Conservation (phyloP, 1,140 invertebrate genomes). For the Brachystomella parvula region DNA sequence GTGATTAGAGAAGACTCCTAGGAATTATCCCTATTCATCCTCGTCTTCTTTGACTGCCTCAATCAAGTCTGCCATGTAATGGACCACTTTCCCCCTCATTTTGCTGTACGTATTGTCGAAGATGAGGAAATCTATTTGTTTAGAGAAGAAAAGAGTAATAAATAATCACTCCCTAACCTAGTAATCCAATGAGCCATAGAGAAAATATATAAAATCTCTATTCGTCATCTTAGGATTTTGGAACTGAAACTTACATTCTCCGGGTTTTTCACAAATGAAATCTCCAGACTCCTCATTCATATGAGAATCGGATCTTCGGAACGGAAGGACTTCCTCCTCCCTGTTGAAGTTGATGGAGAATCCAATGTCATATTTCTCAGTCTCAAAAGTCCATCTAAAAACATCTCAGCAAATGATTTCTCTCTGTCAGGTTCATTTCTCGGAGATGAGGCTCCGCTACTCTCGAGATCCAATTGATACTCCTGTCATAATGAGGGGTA, state of each 20-base stretch:
- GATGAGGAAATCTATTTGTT: neutral
- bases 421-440: too few species aligned
- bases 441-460: too few species aligned
- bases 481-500: neutral
- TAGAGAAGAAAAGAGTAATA: neutral
- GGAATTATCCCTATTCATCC: neutral
- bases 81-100: neutral
- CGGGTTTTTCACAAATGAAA: neutral
- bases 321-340: neutral
- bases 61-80: neutral
- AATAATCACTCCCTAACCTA: neutral
- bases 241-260: neutral
- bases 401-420: neutral
- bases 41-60: neutral
- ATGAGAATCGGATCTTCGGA: neutral
- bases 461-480: neutral
- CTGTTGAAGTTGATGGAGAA: conserved; percentile 11
- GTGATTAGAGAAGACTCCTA: neutral
- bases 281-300: neutral
- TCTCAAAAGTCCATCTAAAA: conserved; percentile 3
- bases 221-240: neutral
- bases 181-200: neutral
- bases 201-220: neutral
- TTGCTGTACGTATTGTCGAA: conserved; percentile 1
- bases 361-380: conserved; percentile 9